A percentile compares a stretch with the other conserved stretches of the same genome.
phyloP scores from a whole-genome alignment of 2,888 invertebrate species.

The Drosophila rellima region DNA sequence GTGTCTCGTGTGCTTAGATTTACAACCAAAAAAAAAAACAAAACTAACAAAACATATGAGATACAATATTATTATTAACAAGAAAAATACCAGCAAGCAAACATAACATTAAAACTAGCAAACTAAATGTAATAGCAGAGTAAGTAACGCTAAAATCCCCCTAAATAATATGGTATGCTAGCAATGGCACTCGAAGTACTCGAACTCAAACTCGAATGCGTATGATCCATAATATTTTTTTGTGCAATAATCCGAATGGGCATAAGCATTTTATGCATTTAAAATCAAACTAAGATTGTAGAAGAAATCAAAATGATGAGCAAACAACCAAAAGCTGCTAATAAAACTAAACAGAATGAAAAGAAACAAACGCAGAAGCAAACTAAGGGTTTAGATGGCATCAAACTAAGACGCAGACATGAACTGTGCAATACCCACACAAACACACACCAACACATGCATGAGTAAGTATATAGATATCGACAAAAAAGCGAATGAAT shows the following conservation, averaged over 20 bases:
- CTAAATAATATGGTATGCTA: slow-evolving; percentile 21
- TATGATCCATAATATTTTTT: slow-evolving; percentile 63
- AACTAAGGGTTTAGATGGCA: slow-evolving; percentile 53
- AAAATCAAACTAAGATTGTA: slow-evolving; percentile 57
- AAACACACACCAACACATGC: slow-evolving; percentile 37
- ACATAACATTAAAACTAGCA: slow-evolving; percentile 53
- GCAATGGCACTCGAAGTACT: slow-evolving; percentile 21
- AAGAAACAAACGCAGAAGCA: slow-evolving; percentile 20
- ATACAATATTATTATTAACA: slow-evolving; percentile 27
- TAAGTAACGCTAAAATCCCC: slow-evolving; percentile 32
- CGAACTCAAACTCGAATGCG: slow-evolving; percentile 2
- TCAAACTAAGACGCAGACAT: slow-evolving; percentile 42
- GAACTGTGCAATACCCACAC: slow-evolving; percentile 40
- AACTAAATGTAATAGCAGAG: slow-evolving; percentile 45
- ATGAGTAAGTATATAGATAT: slow-evolving; percentile 31
- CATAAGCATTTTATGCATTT: slow-evolving; percentile 68
- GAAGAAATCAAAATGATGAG: slow-evolving; percentile 76
- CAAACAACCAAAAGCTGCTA: slow-evolving; percentile 79
- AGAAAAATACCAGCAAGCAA: slow-evolving; percentile 29
- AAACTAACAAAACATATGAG: slow-evolving; percentile 26
- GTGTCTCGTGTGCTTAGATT: slow-evolving; percentile 29
- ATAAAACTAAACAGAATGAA: slow-evolving; percentile 53
- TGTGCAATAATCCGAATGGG: slow-evolving; percentile 68
- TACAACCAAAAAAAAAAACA: slow-evolving; percentile 19
- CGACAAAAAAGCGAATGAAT: slow-evolving; percentile 11